Base-by-base conservation (phyloP, 2,888 invertebrate species). In the Lepidonotus clava region DNA sequence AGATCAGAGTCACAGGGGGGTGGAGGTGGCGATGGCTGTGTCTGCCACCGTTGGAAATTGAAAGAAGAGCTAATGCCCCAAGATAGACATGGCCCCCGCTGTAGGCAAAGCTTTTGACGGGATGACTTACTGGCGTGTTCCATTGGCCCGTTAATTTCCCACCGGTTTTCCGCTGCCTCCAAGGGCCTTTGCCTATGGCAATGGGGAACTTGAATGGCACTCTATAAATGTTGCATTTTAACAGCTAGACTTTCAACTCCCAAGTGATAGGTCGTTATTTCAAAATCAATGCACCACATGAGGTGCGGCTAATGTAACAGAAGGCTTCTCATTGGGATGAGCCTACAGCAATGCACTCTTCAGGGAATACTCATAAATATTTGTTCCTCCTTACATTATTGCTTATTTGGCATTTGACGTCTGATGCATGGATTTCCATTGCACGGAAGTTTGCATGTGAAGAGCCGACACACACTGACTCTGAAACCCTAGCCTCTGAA, bases 221-320 rank as follows among this genome's bases (percentile, higher is more conserved):
- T 46, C 80, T 46, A 80, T 80, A 24, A 80, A 80, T 80, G 80
- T 80, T 80, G 80, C 32, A 80, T 80, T 80, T 80, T 80, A 18
- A 46, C 41, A 28, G 51, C 80, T 46, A 28, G 28, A 71, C 71
- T 36, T 38, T 38, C 38, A 34, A 71, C 6, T n/a, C 71, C 38
- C 71, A 5, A 4, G 21, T 2, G 38, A 38, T 38, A 11, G 1
- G 14, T 28, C 61, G 28, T 61, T 61, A 61, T 61, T 61, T 61
- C 0, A 56, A 61, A 61, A 61, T 61, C 61, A 61, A 61, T 61
- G 61, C 28, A 61, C 11, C 1, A 32, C 2, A n/a, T n/a, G n/a
- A n/a, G n/a, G n/a, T n/a, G n/a, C n/a, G n/a, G n/a, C n/a, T n/a
- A n/a, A n/a, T n/a, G n/a, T n/a, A n/a, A n/a, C n/a, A n/a, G n/a